Base-by-base conservation (phyloP, 2,113 vertebrate species). In the Monarcha castaneiventris region DNA sequence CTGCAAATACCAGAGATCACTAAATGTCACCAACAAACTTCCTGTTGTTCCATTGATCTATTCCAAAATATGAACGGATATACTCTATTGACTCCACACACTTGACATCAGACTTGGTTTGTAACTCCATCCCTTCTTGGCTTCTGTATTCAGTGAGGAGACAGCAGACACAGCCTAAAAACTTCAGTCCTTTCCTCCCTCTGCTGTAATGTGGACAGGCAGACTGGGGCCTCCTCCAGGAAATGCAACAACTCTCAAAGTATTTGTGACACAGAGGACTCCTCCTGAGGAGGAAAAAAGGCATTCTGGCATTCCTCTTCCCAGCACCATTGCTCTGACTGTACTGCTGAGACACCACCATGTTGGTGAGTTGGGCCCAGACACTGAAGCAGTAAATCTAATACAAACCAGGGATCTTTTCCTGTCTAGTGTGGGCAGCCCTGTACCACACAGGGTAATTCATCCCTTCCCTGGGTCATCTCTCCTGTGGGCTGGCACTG, bases 21-120 rank as follows among this genome's bases (percentile, higher is more conserved):
- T 88, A 77, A 71, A 90, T 85, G 85, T 74, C 90, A 86, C 85
- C 35, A 55, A 72, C 55, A 86, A 88, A 61, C 79, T 85, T 92
- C 85, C 90, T 39, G 51, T 67, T 86, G 59, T 74, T 88, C 55
- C 79, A 75, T 0, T 77, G 85, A 88, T 37, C 37, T 37, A 37
- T 37, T 37, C 37, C 37, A 37, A 37, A 37, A 37, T 7, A 83
- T 87, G 87, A 88, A 93, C 29, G 59, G 68, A 77, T 79, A 32
- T 16, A 58, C 51, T 48, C 79, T 66, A 55, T n/a, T 39, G 85
- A 92, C 52, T 63, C 11, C 1, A n/a, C 1, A 12, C 49, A 14
- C 48, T 54, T 55, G 44, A 56, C 44, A 61, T 61, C 48, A 78
- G 69, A 32, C 73, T 26, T 10, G 1, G 35, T 69, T 76, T 85